phyloP scores from a whole-genome alignment of 2,888 invertebrate genomes.

The Chelonus formosanus region DNA sequence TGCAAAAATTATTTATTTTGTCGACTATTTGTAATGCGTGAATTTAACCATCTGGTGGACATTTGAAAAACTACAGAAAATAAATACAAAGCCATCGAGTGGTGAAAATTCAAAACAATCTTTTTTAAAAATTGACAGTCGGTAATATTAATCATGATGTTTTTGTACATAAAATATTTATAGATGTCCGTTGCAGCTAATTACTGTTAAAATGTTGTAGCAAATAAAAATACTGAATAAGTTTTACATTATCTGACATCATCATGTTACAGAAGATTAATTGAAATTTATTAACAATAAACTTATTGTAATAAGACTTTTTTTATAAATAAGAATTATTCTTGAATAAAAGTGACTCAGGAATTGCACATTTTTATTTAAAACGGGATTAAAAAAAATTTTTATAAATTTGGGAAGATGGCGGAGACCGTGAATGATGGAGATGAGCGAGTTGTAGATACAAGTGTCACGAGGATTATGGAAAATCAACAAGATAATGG shows the following conservation, averaged over 20 bases:
- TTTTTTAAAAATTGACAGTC: not conserved
- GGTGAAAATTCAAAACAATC: not conserved
- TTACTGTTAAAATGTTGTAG: no score
- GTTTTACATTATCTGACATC: no score
- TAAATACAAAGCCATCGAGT: not conserved
- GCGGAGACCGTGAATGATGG: conserved; percentile 46
- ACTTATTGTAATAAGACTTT: no score
- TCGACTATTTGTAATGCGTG: no score
- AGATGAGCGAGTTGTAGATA: conserved; percentile 37
- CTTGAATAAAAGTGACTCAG: not conserved
- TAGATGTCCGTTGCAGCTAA: no score
- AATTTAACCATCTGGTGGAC: no score
- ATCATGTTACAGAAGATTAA: no score
- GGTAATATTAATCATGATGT: conserved; percentile 1
- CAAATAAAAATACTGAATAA: no score
- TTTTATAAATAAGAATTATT: no score
- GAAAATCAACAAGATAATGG: conserved; percentile 50
- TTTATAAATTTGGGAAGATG: conserved; percentile 33
- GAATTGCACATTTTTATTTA: conserved; percentile 12
- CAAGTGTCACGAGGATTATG: conserved; percentile 44
- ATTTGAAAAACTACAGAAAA: not conserved
- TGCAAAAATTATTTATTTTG: no score
- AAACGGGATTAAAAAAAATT: conserved; percentile 17
- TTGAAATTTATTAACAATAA: no score
- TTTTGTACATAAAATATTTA: no score